Evolutionary conservation across 2,888 invertebrate genomes (phyloP).

Genomic region (Apamea epomidion): DNA sequence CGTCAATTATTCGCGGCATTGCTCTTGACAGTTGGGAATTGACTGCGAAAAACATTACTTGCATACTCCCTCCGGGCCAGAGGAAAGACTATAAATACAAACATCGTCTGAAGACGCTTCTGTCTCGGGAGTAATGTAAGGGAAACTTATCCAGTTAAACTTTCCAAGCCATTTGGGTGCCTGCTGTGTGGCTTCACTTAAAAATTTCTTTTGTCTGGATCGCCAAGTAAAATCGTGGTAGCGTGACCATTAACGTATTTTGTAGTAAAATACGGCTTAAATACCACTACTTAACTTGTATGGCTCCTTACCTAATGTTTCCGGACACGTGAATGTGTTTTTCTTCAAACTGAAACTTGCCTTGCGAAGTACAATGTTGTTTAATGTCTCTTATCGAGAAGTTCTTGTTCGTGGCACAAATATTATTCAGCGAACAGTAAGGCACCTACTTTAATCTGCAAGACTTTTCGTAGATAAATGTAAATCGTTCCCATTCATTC

Average conservation of each 20-base stretch:
- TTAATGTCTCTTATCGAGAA: slow-evolving; percentile 71
- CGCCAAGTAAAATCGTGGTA: slow-evolving; percentile 25
- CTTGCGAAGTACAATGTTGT: slow-evolving; percentile 52
- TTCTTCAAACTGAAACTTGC: slow-evolving; percentile 59
- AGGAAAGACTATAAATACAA: slow-evolving; percentile 72
- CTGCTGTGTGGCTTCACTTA: slow-evolving; percentile 63
- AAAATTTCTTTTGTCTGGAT: slow-evolving; percentile 63
- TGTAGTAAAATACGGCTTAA: slow-evolving; percentile 53
- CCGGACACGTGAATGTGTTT: slow-evolving; percentile 63
- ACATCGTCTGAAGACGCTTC: slow-evolving; percentile 68
- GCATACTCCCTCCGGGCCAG: slow-evolving; percentile 65
- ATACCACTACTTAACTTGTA: slow-evolving; percentile 52
- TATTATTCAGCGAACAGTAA: slow-evolving; percentile 63
- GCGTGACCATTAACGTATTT: slow-evolving; percentile 51
- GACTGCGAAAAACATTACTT: slow-evolving; percentile 69
- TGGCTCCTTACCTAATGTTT: slow-evolving; percentile 58
- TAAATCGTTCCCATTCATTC: slow-evolving; percentile 52
- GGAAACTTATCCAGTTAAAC: slow-evolving; percentile 83
- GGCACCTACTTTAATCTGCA: slow-evolving; percentile 53
- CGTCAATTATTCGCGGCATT: slow-evolving; percentile 63
- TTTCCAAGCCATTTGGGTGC: slow-evolving; percentile 73
- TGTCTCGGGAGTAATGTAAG: slow-evolving; percentile 75
- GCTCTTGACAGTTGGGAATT: slow-evolving; percentile 69
- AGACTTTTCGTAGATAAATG: slow-evolving; percentile 50
- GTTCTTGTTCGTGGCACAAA: slow-evolving; percentile 72